A percentile compares a stretch with the other conserved stretches of the same genome.
phyloP scores from a whole-genome alignment of 2,888 invertebrate genomes.

The Sericinus montela region DNA sequence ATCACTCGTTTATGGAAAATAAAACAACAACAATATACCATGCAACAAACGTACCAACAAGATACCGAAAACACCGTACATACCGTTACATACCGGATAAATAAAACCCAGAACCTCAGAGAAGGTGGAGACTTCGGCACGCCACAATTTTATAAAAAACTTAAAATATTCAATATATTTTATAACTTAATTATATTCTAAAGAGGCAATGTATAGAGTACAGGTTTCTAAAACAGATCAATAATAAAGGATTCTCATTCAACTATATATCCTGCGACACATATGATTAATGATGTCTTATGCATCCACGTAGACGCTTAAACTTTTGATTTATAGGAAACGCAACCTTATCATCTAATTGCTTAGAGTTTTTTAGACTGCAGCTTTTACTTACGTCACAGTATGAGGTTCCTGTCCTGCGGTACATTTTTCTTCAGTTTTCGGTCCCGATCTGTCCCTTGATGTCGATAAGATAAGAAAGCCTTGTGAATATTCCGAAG shows the following conservation, averaged over 20 bases:
- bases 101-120: too few species aligned
- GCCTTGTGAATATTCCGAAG: slow-evolving; percentile 15
- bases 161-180: too few species aligned
- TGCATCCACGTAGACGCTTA: slow-evolving; percentile 6
- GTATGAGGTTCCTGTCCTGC: slow-evolving; percentile 26
- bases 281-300: slow-evolving; percentile 45
- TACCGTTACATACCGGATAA: too few species aligned
- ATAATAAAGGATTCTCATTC: slow-evolving; percentile 20
- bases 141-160: too few species aligned
- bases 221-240: slow-evolving; percentile 1
- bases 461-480: slow-evolving; percentile 41
- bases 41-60: too few species aligned
- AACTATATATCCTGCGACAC: slow-evolving; percentile 34
- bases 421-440: slow-evolving; percentile 36
- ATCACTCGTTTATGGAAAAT: too few species aligned
- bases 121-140: too few species aligned
- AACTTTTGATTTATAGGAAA: neutral
- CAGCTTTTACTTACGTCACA: slow-evolving; percentile 11
- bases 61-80: too few species aligned
- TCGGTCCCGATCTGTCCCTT: slow-evolving; percentile 34
- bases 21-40: too few species aligned
- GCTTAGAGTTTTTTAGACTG: neutral
- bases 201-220: slow-evolving; percentile 5
- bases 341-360: neutral
- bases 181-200: neutral